These are phyloP conservation scores for Trissoscelio sp. DNA, from an alignment of 2,888 invertebrate species.

Conservation along the genomic window DNA sequence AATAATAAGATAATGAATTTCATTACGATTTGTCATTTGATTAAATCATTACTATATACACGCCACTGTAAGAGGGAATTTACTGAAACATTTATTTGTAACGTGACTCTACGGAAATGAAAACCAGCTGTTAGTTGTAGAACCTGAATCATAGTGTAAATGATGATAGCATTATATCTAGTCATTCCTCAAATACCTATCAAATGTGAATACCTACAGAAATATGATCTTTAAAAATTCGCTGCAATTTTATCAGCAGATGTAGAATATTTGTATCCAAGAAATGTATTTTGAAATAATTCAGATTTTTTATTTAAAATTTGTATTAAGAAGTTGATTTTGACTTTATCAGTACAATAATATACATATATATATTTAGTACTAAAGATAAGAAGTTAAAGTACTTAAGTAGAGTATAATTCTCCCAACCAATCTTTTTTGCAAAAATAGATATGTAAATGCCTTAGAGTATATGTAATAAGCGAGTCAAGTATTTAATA, in stretches of 20 bases:
- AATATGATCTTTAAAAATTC: neutral
- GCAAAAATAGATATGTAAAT: neutral
- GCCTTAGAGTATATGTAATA: too few species aligned
- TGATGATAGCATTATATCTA: constrained; percentile 14
- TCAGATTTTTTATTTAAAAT: neutral
- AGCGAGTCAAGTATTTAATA: too few species aligned
- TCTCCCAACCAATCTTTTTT: neutral
- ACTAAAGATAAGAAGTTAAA: constrained; percentile 1
- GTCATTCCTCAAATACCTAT: neutral
- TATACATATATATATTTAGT: constrained; percentile 3
- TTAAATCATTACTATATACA: constrained; percentile 82
- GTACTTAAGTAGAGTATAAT: constrained; percentile 1
- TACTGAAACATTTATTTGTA: constrained; percentile 79
- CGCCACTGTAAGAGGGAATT: constrained; percentile 71
- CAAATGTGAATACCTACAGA: constrained; percentile 15
- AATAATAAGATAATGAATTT: constrained; percentile 40
- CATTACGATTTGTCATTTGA: constrained; percentile 73
- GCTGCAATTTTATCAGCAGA: neutral
- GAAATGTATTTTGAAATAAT: neutral
- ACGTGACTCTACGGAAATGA: constrained; percentile 82
- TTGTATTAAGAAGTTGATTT: constrained; percentile 1
- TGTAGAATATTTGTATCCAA: neutral
- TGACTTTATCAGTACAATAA: neutral
- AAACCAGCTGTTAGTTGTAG: constrained; percentile 46
- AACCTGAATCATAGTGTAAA: constrained; percentile 14